Evolutionary conservation across 2,113 vertebrate species (phyloP), one percentile per base, ranked within the genome.

Genomic region (Acrocephalus kingi): DNA sequence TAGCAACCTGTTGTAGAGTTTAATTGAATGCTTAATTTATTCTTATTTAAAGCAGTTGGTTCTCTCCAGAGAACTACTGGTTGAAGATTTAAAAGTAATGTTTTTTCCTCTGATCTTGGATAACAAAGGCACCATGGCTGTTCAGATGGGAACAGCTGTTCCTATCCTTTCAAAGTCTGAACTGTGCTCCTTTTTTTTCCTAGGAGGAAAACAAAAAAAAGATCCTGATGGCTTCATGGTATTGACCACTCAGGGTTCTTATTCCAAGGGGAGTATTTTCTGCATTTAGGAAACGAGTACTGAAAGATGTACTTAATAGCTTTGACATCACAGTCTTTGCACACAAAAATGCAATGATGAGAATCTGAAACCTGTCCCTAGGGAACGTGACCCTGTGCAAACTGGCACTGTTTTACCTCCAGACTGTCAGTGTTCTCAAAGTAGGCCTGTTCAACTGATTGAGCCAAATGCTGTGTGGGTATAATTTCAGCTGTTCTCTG

Each of bases 21-120:
- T 95, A 97, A 94, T 90, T 80, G 88, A 92, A 88, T 80, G 63
- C 85, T 93, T 95, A 95, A 90, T 97, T 87, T 90, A 86, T 94
- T 95, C 71, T 91, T 90, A 35, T 35, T 35, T 35, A 35, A 95
- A 90, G 46, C 68, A 69, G n/a, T 62, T 84, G 83, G 37, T 74
- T 95, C 75, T 90, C 90, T 90, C 85, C 33, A 77, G 90, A 83
- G 90, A 46, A 37, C 48, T 73, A 19, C 23, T 27, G 30, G 79
- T 88, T 92, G 79, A 92, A 88, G 33, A 63, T 91, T 69, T 77
- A 51, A 95, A 86, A 51, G 68, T 74, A 84, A 49, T 83, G 82
- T 55, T 86, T 90, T 43, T 90, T 81, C 62, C 61, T 95, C 61
- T 96, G 87, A 91, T 96, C 68, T 87, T 2, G 0, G 39, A 90